phyloP scores from a whole-genome alignment of 2,888 invertebrate species.

The Drosophila diplacantha region DNA sequence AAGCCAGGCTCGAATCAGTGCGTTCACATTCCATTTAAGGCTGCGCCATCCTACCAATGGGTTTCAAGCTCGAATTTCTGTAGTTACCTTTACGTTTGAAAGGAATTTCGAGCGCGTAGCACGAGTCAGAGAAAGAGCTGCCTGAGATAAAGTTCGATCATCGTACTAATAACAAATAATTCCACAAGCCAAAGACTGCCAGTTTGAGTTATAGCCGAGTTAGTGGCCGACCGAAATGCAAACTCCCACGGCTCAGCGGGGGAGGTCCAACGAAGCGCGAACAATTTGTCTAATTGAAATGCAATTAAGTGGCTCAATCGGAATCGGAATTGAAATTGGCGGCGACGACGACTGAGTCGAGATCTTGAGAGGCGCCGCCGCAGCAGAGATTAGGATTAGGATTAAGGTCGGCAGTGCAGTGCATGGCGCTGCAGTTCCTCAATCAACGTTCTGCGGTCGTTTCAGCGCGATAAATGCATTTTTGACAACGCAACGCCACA shows the following conservation, averaged over 20 bases:
- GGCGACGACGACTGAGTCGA: slow-evolving; percentile 13
- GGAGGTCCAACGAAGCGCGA: slow-evolving; percentile 57
- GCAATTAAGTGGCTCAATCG: slow-evolving; percentile 61
- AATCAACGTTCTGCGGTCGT: slow-evolving; percentile 61
- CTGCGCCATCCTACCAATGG: background rate
- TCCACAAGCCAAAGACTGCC: background rate
- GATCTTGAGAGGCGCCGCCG: slow-evolving; percentile 15
- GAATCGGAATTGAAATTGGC: slow-evolving; percentile 17
- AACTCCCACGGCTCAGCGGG: slow-evolving; percentile 29
- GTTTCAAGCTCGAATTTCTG: background rate
- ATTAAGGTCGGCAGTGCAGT: slow-evolving; percentile 25
- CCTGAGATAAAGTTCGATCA: too few species aligned
- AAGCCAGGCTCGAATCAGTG: background rate
- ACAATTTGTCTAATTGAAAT: slow-evolving; percentile 62
- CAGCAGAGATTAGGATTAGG: slow-evolving; percentile 24
- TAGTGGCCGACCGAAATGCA: background rate
- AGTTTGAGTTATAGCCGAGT: background rate
- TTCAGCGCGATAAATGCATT: slow-evolving; percentile 15
- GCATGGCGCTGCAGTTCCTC: slow-evolving; percentile 54
- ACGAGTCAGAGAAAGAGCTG: too few species aligned
- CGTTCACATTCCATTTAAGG: background rate
- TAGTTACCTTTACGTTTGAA: background rate
- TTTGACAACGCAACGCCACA: slow-evolving; percentile 19
- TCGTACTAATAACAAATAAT: too few species aligned
- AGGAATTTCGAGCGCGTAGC: background rate